Percentiles rank a stretch among this genome's conserved stretches.
phyloP scores from a whole-genome alignment of 35 echinoderm and acorn worm species.

The Lytechinus pictus region DNA sequence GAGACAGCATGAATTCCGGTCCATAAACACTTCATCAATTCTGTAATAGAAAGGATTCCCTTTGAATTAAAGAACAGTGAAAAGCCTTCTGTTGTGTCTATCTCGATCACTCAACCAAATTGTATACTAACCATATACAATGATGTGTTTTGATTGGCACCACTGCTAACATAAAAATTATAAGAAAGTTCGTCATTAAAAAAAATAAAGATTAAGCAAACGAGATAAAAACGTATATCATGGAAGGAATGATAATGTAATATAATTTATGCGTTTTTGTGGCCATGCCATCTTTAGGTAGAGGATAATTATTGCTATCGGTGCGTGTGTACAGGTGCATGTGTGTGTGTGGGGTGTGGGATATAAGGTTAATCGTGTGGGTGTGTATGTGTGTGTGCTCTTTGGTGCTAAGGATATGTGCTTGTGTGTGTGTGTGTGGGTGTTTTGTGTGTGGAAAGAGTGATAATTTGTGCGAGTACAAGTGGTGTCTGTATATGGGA shows the following conservation, averaged over 20 bases:
- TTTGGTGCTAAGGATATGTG: too few species aligned
- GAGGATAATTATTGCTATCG: too few species aligned
- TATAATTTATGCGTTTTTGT: background rate
- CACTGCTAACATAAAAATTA: background rate
- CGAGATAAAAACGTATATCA: background rate
- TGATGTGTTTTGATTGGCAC: background rate
- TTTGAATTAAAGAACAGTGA: background rate
- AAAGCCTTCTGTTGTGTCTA: conserved; percentile 16
- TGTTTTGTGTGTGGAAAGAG: too few species aligned
- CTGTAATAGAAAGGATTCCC: conserved; percentile 7
- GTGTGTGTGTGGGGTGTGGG: too few species aligned
- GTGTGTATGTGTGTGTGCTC: too few species aligned
- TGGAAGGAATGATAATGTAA: background rate
- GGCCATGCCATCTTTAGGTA: too few species aligned
- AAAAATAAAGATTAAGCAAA: background rate
- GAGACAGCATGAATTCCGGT: conserved; percentile 26
- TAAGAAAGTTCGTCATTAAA: background rate
- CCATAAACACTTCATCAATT: background rate
- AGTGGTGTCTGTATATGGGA: too few species aligned
- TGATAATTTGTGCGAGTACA: too few species aligned
- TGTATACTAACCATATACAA: background rate
- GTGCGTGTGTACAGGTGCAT: too few species aligned
- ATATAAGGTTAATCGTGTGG: too few species aligned
- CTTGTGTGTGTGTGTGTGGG: too few species aligned
- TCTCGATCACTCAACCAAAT: conserved; percentile 13